phyloP scores from a whole-genome alignment of 1,140 invertebrate genomes.

The Stegodyphus mimosarum region DNA sequence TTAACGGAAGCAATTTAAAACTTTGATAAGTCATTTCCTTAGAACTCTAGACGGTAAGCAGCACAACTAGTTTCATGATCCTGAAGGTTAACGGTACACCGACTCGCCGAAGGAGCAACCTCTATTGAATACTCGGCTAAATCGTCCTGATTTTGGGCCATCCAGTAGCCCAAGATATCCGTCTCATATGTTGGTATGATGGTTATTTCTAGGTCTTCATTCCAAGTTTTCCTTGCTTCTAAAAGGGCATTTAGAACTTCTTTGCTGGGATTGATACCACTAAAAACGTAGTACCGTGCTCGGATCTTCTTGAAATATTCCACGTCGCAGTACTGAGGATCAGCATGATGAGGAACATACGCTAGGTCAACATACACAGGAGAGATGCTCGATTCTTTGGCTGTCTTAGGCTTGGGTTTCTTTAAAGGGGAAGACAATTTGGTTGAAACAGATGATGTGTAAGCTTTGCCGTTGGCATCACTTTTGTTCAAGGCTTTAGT shows the following conservation, averaged over 20 bases:
- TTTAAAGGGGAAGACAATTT: conserved; percentile 50
- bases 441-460: conserved; percentile 5
- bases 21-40: conserved; percentile 65
- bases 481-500: background rate
- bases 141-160: conserved; percentile 92
- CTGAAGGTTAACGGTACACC: conserved; percentile 96
- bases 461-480: conserved; percentile 23
- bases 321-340: conserved; percentile 90
- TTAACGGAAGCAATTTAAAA: conserved; percentile 50
- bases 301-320: conserved; percentile 95
- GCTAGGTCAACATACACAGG: conserved; percentile 94
- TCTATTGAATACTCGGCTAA: conserved; percentile 92
- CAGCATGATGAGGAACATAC: conserved; percentile 96
- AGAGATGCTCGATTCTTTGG: conserved; percentile 63
- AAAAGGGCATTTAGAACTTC: conserved; percentile 94
- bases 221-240: conserved; percentile 95
- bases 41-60: conserved; percentile 96
- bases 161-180: conserved; percentile 94
- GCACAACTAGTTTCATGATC: conserved; percentile 97
- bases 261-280: conserved; percentile 91
- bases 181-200: conserved; percentile 98
- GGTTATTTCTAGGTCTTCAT: conserved; percentile 93
- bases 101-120: conserved; percentile 92
- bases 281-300: conserved; percentile 96
- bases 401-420: conserved; percentile 38